These are phyloP conservation scores for Xylota sylvarum DNA, from an alignment of 2,888 invertebrate genomes.

Conservation along the genomic window DNA sequence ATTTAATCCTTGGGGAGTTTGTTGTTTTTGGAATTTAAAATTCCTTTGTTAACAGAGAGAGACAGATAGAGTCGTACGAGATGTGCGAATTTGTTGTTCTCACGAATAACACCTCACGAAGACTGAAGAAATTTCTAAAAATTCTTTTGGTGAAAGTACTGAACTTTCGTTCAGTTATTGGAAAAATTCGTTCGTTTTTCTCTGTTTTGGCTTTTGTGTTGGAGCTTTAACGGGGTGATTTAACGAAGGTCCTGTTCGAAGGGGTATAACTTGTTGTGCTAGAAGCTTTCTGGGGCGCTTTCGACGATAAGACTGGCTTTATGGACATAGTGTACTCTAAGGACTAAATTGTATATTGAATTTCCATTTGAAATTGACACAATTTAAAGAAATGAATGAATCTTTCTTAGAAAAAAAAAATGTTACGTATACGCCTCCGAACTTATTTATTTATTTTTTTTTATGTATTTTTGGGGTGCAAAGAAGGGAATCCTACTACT, in stretches of 20 bases:
- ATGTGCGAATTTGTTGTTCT: slow-evolving; percentile 67
- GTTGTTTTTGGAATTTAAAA: slow-evolving; percentile 40
- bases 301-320: neutral
- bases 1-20: slow-evolving; percentile 65
- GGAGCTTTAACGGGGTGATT: slow-evolving; percentile 31
- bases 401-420: neutral
- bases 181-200: slow-evolving; percentile 60
- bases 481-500: neutral
- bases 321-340: neutral
- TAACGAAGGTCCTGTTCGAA: slow-evolving; percentile 26
- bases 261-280: slow-evolving; percentile 73
- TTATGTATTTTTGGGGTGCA: no score
- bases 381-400: neutral
- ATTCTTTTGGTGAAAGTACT: slow-evolving; percentile 57
- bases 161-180: slow-evolving; percentile 71
- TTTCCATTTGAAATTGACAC: neutral
- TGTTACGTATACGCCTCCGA: slow-evolving; percentile 50
- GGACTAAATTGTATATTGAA: neutral
- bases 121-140: slow-evolving; percentile 61
- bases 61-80: slow-evolving; percentile 61
- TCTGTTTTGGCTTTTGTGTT: slow-evolving; percentile 37
- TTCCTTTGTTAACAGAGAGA: slow-evolving; percentile 58
- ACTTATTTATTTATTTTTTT: neutral
- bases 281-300: slow-evolving; percentile 26
- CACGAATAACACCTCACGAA: slow-evolving; percentile 76